phyloP scores from a whole-genome alignment of 2,113 vertebrate genomes.

The Cavia aperea region DNA sequence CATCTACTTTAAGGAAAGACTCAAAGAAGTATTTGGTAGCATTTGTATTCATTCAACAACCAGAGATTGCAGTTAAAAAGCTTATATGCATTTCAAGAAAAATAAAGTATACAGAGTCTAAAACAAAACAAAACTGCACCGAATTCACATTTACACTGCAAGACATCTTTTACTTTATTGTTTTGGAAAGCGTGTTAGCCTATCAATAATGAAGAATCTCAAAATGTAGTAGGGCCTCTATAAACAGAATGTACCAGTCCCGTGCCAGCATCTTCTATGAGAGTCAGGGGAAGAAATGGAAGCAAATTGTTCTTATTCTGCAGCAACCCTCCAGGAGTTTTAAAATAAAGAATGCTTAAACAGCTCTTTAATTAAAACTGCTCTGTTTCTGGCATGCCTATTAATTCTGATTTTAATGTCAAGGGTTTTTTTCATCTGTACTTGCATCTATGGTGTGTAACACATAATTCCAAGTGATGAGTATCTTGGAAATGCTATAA shows the following conservation, averaged over 20 bases:
- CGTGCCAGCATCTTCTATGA: too few relatives aligned
- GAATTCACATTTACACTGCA: neutral
- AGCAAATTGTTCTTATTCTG: neutral
- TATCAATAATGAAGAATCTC: neutral
- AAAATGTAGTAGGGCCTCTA: neutral
- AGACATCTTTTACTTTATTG: neutral
- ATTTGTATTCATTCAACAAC: conserved; percentile 9
- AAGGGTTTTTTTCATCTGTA: neutral
- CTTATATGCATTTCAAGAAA: neutral
- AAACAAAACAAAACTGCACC: neutral
- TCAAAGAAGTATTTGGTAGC: neutral
- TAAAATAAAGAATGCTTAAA: neutral
- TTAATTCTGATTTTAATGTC: neutral
- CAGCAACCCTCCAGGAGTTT: neutral
- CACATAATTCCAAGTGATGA: neutral
- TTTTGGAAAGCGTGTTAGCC: neutral
- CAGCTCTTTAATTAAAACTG: neutral
- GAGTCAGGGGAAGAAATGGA: neutral
- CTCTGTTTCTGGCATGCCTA: conserved; percentile 26
- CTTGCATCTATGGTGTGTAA: neutral
- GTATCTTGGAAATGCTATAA: neutral
- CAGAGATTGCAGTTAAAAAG: conserved; percentile 1
- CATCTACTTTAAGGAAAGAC: neutral
- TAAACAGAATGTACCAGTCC: neutral
- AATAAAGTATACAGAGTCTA: neutral